Evolutionary conservation across 2,797 vertebrate species (phyloP).

Genomic region (Champsocephalus esox): DNA sequence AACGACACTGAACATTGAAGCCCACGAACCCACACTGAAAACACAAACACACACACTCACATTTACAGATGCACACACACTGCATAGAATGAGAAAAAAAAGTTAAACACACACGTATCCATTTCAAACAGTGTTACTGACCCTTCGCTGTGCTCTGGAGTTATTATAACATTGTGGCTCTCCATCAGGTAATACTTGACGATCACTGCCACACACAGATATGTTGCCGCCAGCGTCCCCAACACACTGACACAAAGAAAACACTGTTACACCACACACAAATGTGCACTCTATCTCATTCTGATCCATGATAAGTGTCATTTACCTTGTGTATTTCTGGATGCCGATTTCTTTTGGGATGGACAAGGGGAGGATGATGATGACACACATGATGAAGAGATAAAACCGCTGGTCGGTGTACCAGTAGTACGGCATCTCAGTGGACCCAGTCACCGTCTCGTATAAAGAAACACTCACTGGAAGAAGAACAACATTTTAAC

Average conservation of each 20-base stretch:
- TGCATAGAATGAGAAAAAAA: not conserved
- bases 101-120: constrained; percentile 5
- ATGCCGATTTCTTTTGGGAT: constrained; percentile 88
- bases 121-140: constrained; percentile 68
- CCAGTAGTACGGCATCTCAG: constrained; percentile 76
- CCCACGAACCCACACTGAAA: constrained; percentile 88
- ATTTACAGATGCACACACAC: constrained; percentile 6
- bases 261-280: constrained; percentile 10
- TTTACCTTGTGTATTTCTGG: constrained; percentile 88
- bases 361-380: constrained; percentile 87
- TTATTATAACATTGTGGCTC: constrained; percentile 53
- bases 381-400: constrained; percentile 83
- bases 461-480: constrained; percentile 82
- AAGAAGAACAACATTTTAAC: not conserved
- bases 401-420: constrained; percentile 86
- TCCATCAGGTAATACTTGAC: constrained; percentile 88
- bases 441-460: constrained; percentile 74
- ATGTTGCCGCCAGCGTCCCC: constrained; percentile 93
- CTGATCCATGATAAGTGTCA: not conserved
- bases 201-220: constrained; percentile 90
- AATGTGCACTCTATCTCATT: not conserved
- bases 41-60: constrained; percentile 30
- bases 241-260: constrained; percentile 85
- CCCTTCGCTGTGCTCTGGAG: constrained; percentile 78
- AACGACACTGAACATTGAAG: constrained; percentile 91